These are phyloP conservation scores for Tenthredo notha DNA, from an alignment of 2,888 invertebrate species.

Conservation along the genomic window DNA sequence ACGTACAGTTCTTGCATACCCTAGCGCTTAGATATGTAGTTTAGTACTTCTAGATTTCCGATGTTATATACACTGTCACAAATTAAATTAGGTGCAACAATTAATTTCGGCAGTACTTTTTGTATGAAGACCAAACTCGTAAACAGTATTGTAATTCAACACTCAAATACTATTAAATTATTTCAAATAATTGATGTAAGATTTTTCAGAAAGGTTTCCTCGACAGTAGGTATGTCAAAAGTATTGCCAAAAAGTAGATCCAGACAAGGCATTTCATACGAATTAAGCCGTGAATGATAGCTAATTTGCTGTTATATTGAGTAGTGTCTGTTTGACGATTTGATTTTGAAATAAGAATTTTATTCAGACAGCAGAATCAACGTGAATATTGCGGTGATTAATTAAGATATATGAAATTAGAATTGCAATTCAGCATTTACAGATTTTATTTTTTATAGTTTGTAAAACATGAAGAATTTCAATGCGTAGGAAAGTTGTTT, in stretches of 20 bases:
- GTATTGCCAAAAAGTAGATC: not conserved
- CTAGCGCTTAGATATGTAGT: not conserved
- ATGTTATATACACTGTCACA: not conserved
- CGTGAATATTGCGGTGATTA: not conserved
- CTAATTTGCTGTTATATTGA: not conserved
- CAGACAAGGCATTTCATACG: not conserved
- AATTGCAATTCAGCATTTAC: not conserved
- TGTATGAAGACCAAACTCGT: not conserved
- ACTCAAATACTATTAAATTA: not conserved
- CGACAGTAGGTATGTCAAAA: not conserved
- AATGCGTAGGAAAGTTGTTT: not conserved
- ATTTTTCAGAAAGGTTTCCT: not conserved
- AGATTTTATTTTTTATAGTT: not conserved
- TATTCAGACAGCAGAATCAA: not conserved
- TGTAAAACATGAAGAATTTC: not conserved
- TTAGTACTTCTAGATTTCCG: not conserved
- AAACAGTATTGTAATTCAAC: not conserved
- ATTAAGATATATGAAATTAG: not conserved
- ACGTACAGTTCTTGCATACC: constrained; percentile 2
- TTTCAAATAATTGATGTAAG: not conserved
- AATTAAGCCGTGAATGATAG: not conserved
- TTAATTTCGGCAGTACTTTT: not conserved
- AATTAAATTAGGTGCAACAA: not conserved
- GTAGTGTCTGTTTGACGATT: not conserved
- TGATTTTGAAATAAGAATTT: not conserved